Evolutionary conservation across 2,113 vertebrate species (phyloP).

Genomic region (Myanophis thanlyinensis): DNA sequence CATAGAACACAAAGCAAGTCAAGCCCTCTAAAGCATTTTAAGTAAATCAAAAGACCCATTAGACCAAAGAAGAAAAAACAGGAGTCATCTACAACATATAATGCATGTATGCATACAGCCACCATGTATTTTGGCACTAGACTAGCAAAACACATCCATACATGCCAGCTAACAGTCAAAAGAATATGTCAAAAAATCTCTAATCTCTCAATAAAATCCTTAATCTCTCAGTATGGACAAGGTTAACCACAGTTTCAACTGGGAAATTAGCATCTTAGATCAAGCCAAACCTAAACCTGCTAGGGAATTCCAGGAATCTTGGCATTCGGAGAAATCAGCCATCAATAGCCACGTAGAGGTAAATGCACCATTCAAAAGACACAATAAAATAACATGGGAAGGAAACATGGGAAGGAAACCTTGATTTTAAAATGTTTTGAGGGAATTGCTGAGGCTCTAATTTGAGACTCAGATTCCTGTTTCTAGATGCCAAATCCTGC

Average conservation of each 20-base stretch:
- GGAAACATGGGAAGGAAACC: background rate
- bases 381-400: background rate
- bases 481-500: background rate
- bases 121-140: background rate
- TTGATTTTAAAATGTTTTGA: background rate
- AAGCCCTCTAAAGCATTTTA: background rate
- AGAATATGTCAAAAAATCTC: background rate
- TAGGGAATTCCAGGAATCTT: background rate
- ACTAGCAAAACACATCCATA: background rate
- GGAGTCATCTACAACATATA: background rate
- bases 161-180: background rate
- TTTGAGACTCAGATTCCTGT: background rate
- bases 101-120: background rate
- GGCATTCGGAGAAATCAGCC: background rate
- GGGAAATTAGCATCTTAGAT: background rate
- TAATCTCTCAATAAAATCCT: background rate
- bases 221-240: background rate
- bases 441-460: background rate
- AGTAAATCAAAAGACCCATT: background rate
- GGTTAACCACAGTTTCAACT: background rate
- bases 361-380: background rate
- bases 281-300: background rate
- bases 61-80: background rate
- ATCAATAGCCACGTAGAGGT: background rate
- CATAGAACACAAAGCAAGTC: background rate